Evolutionary conservation across 2,797 vertebrate genomes (phyloP).

Genomic region (Macropodus opercularis): DNA sequence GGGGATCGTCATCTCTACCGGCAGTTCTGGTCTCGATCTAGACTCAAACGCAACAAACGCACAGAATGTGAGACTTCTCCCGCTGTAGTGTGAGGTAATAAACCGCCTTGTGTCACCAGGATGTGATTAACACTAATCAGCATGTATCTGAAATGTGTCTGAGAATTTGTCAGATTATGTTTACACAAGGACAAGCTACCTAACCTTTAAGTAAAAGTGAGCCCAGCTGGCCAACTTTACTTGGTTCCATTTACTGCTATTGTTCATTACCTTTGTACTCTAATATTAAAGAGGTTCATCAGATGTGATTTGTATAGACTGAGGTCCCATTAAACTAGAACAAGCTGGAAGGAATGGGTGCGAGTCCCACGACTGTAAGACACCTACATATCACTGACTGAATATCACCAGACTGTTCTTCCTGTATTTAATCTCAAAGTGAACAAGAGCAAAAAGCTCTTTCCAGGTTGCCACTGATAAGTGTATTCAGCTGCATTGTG

Average conservation of each 20-base stretch:
- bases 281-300: too few species aligned
- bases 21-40: not conserved
- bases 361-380: too few species aligned
- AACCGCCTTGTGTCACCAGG: not conserved
- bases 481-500: not conserved
- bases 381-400: conserved; percentile 9
- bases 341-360: not conserved
- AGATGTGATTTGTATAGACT: too few species aligned
- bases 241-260: not conserved
- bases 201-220: not conserved
- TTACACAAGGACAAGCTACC: not conserved
- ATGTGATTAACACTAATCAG: not conserved
- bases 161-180: too few species aligned
- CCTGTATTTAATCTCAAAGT: conserved; percentile 2
- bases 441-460: not conserved
- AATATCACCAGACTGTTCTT: conserved; percentile 4
- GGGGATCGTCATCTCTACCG: too few species aligned
- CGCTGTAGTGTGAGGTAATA: not conserved
- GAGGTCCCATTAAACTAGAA: not conserved
- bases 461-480: conserved; percentile 2
- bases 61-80: not conserved
- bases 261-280: not conserved
- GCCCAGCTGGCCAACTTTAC: too few species aligned
- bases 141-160: not conserved
- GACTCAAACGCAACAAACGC: not conserved